Evolutionary conservation across 2,888 invertebrate species (phyloP).

Genomic region (Lasioglossum figueresi): DNA sequence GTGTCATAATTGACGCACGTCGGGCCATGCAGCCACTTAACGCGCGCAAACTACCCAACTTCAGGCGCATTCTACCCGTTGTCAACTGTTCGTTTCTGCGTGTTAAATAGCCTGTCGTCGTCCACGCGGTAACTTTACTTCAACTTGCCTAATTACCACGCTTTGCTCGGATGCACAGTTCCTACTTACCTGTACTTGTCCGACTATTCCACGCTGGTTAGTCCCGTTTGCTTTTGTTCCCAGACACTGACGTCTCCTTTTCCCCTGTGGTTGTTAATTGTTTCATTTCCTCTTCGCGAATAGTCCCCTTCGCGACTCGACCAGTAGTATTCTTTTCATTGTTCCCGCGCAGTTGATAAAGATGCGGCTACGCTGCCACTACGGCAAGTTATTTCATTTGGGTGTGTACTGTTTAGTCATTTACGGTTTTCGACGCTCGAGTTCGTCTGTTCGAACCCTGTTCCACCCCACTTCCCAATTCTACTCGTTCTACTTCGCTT

Average conservation of each 20-base stretch:
- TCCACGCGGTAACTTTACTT: conserved; percentile 8
- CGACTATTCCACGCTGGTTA: conserved; percentile 4
- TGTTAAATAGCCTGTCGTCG: conserved; percentile 28
- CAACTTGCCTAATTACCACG: conserved; percentile 29
- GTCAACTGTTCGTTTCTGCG: background rate
- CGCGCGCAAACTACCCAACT: background rate
- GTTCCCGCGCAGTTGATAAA: background rate
- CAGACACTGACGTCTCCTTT: background rate
- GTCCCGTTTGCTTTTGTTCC: background rate
- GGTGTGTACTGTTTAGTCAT: background rate
- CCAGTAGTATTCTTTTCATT: background rate
- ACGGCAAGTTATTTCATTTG: background rate
- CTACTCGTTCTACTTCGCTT: conserved; percentile 15
- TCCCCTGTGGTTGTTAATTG: background rate
- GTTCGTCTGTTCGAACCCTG: background rate
- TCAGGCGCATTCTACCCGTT: background rate
- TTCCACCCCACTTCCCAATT: background rate
- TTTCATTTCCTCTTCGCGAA: background rate
- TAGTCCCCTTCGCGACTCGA: background rate
- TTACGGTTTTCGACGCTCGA: background rate
- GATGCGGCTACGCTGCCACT: background rate
- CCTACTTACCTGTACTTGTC: background rate
- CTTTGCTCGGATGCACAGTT: background rate
- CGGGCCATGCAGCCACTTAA: background rate
- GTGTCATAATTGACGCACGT: background rate